A percentile compares a stretch with the other conserved stretches of the same genome.
Evolutionary conservation across 2,888 invertebrate genomes (phyloP).

Genomic region (Bellardia pandia): DNA sequence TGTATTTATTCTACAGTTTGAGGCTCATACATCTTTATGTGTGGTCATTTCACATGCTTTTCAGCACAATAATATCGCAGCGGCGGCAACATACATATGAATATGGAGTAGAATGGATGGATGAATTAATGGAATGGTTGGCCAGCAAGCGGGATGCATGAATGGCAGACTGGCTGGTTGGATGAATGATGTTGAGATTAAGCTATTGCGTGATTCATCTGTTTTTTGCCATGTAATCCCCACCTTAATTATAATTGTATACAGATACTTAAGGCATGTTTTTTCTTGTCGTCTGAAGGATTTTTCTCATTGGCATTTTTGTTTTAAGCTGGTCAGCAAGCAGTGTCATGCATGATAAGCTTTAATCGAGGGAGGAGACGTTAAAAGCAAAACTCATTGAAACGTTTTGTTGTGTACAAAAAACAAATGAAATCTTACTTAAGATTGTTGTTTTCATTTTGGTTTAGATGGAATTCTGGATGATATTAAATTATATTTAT

Average conservation of each 20-base stretch:
- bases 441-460: slow-evolving; percentile 8
- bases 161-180: slow-evolving; percentile 16
- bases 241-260: slow-evolving; percentile 67
- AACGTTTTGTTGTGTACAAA: background rate
- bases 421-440: slow-evolving; percentile 8
- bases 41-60: slow-evolving; percentile 70
- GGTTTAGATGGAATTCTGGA: background rate
- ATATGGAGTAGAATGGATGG: slow-evolving; percentile 27
- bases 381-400: background rate
- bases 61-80: slow-evolving; percentile 61
- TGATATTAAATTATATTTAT: slow-evolving; percentile 32
- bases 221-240: slow-evolving; percentile 67
- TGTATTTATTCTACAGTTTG: slow-evolving; percentile 31
- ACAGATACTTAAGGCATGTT: slow-evolving; percentile 53
- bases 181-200: slow-evolving; percentile 68
- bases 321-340: slow-evolving; percentile 16
- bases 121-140: slow-evolving; percentile 18
- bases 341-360: slow-evolving; percentile 41
- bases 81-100: slow-evolving; percentile 22
- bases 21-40: slow-evolving; percentile 56
- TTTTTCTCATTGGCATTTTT: slow-evolving; percentile 1
- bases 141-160: slow-evolving; percentile 15
- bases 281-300: slow-evolving; percentile 14
- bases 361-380: slow-evolving; percentile 23
- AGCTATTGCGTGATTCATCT: slow-evolving; percentile 72